Conservation (phyloP, 92 coral and sea anemone genomes). For the Parazoanthus swiftii region DNA sequence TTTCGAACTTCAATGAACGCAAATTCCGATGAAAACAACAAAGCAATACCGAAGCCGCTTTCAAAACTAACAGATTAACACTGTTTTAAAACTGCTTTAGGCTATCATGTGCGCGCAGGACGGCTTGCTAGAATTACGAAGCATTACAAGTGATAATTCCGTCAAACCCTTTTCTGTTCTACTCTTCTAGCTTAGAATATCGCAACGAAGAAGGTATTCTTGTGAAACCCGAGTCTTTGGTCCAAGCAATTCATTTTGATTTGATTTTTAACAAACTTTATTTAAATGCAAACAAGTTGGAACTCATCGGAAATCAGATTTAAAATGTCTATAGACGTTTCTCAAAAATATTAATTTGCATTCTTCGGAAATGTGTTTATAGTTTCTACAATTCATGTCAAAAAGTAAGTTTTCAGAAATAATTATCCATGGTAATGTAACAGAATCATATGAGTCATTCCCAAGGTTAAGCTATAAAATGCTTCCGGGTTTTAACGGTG, state of each 20-base stretch:
- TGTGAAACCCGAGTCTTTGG: conserved; percentile 4
- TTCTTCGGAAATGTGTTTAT: neutral
- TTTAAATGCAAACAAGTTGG: neutral
- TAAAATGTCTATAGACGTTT: neutral
- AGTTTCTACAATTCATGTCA: neutral
- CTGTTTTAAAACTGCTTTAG: conserved; percentile 4
- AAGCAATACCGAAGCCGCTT: conserved; percentile 2
- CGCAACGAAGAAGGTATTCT: neutral
- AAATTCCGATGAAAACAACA: conserved; percentile 13
- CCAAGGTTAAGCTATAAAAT: conserved; percentile 2
- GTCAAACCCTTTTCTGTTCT: neutral
- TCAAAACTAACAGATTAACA: neutral
- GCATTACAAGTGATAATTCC: neutral
- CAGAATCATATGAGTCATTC: neutral
- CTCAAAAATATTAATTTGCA: neutral
- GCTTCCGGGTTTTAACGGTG: conserved; percentile 42
- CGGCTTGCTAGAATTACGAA: neutral
- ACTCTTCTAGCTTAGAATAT: neutral
- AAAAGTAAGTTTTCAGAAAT: neutral
- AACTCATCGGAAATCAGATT: too few species aligned
- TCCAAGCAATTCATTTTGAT: neutral
- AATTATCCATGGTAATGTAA: neutral
- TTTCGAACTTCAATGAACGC: neutral
- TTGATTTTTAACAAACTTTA: neutral
- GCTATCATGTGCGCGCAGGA: neutral